A percentile compares a stretch with the other conserved stretches of the same genome.
These are phyloP conservation scores for Mormyrus iriodes DNA, from an alignment of 2,113 vertebrate genomes.

Conservation along the genomic window DNA sequence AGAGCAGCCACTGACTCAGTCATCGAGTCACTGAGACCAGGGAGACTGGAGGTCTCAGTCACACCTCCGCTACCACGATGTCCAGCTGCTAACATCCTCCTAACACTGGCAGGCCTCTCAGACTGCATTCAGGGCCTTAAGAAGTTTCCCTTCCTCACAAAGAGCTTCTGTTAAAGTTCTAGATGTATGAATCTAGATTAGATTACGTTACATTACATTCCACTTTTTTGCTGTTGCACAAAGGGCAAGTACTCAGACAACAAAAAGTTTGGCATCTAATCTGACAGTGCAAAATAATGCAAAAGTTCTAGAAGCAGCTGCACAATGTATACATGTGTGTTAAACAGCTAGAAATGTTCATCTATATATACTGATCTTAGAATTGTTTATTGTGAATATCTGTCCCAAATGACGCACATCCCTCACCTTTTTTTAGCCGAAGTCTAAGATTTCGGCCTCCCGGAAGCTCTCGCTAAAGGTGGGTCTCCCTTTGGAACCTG, in stretches of 20 bases:
- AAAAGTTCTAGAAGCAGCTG: too few species aligned
- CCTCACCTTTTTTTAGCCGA: constrained; percentile 61
- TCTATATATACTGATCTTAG: background rate
- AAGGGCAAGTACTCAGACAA: background rate
- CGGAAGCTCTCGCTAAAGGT: constrained; percentile 83
- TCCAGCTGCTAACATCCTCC: background rate
- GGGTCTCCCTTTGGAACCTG: background rate
- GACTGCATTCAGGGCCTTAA: background rate
- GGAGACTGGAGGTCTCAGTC: background rate
- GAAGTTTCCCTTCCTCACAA: background rate
- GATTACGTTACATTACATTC: background rate
- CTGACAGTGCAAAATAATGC: background rate
- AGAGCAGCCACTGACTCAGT: background rate
- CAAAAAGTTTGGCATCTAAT: background rate
- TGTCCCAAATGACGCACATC: background rate
- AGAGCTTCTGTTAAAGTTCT: background rate
- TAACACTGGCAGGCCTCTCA: background rate
- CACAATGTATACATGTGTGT: too few species aligned
- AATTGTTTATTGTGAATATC: background rate
- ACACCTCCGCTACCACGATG: background rate
- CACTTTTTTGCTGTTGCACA: background rate
- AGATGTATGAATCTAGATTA: background rate
- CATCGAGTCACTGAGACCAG: background rate
- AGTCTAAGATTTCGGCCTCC: constrained; percentile 82
- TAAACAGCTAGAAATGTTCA: background rate